These are phyloP conservation scores for Caenorhabditis becei DNA, from an alignment of 2,888 invertebrate genomes.

Conservation along the genomic window DNA sequence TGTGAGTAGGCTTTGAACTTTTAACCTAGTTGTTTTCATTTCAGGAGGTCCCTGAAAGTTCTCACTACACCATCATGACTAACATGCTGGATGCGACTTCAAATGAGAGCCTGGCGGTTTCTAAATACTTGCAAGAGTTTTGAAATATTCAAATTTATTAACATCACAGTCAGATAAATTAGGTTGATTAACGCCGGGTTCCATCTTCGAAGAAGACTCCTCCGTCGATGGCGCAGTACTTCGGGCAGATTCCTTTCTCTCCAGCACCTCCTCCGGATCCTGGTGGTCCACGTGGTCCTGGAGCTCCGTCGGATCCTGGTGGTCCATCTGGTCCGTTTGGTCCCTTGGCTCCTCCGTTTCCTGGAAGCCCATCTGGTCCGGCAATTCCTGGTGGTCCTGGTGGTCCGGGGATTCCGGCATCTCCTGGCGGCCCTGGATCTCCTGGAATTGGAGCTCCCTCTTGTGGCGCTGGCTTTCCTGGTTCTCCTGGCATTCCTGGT, in stretches of 20 bases:
- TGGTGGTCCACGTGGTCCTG: conserved; percentile 59
- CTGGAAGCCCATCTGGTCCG: conserved; percentile 60
- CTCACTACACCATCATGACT: conserved; percentile 42
- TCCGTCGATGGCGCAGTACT: conserved; percentile 74
- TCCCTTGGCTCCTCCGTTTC: conserved; percentile 57
- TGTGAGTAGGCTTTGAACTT: background rate
- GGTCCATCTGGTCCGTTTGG: conserved; percentile 61
- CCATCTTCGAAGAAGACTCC: conserved; percentile 76
- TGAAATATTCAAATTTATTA: conserved; percentile 8
- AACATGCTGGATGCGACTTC: conserved; percentile 5
- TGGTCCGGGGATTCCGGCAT: conserved; percentile 64
- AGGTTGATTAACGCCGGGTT: conserved; percentile 54
- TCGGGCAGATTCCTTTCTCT: no score
- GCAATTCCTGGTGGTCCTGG: conserved; percentile 60
- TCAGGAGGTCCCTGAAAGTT: conserved; percentile 3
- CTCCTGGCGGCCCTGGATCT: conserved; percentile 65
- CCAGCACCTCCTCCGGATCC: conserved; percentile 55
- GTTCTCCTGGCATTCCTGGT: conserved; percentile 62
- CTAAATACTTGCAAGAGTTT: background rate
- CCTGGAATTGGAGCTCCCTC: conserved; percentile 61
- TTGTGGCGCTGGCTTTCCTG: conserved; percentile 60
- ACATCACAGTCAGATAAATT: background rate
- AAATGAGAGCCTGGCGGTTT: conserved; percentile 1
- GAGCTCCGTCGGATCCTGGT: conserved; percentile 54
- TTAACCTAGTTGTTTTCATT: background rate